These are phyloP conservation scores for Ostrea denselamellosa DNA, from an alignment of 1,140 invertebrate species.

Conservation along the genomic window DNA sequence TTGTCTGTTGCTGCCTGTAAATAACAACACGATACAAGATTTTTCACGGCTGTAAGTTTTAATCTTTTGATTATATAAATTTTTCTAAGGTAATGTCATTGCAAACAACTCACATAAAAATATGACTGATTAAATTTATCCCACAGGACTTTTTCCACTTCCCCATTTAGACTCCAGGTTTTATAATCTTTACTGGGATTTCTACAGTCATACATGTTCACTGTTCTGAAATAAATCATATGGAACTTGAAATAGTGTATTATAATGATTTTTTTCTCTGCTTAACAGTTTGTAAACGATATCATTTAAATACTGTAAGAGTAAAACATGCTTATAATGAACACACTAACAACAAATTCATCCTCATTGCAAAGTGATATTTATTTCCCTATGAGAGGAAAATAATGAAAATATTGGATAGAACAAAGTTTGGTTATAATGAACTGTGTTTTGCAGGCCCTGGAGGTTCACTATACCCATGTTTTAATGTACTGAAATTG, in stretches of 20 bases:
- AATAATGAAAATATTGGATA: no score
- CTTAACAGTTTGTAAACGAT: neutral
- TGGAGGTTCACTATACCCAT: no score
- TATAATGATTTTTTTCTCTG: no score
- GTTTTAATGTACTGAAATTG: neutral
- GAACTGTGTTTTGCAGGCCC: no score
- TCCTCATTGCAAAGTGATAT: no score
- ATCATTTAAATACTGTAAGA: neutral
- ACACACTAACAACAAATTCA: no score
- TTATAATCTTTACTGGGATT: conserved; percentile 82
- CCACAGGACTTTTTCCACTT: conserved; percentile 95
- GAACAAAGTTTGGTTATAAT: no score
- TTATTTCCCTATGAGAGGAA: no score
- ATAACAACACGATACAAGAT: neutral
- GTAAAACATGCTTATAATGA: no score
- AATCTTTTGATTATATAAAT: neutral
- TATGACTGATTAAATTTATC: conserved; percentile 86
- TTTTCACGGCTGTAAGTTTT: neutral
- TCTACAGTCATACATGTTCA: conserved; percentile 90
- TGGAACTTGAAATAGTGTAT: neutral
- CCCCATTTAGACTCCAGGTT: conserved; percentile 86
- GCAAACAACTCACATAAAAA: conserved; percentile 84
- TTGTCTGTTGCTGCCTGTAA: conserved; percentile 87
- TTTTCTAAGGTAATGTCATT: conserved; percentile 49
- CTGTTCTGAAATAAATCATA: conserved; percentile 75